A percentile compares a stretch with the other conserved stretches of the same genome.
Conservation (phyloP, 2,113 vertebrate species). For the Pseudopodoces humilis region DNA sequence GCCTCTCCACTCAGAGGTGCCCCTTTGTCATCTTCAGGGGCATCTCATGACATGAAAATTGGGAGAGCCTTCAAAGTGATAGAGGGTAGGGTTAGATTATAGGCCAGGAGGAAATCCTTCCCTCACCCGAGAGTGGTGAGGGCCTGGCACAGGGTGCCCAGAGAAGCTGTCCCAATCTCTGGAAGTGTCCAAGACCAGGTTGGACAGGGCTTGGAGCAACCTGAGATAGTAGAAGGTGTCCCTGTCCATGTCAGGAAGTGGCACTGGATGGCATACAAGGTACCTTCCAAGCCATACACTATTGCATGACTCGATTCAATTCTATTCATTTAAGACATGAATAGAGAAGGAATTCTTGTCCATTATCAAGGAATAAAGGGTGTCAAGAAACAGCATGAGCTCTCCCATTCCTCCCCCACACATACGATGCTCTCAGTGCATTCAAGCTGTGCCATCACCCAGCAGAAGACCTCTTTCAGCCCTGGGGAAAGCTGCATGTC, state of each 20-base stretch:
- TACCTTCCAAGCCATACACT: background rate
- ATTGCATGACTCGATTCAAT: background rate
- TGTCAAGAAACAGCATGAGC: background rate
- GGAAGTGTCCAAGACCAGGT: background rate
- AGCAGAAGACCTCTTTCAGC: background rate
- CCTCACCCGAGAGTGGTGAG: fast-evolving
- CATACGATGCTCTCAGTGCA: background rate
- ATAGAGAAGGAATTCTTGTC: background rate
- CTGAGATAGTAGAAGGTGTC: background rate
- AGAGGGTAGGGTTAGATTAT: background rate
- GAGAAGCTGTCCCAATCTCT: background rate
- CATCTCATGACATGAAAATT: background rate
- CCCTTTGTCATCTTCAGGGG: background rate
- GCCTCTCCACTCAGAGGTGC: background rate
- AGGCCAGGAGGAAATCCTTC: background rate
- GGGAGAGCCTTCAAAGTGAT: background rate
- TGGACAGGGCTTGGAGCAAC: fast-evolving
- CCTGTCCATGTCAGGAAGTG: too few relatives aligned
- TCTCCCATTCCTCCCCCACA: fast-evolving
- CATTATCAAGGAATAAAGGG: background rate
- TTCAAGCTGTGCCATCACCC: background rate
- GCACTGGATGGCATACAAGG: background rate
- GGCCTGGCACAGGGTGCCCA: background rate
- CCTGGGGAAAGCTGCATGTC: too few relatives aligned
- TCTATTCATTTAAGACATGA: background rate